These are phyloP conservation scores for Tetranychus truncatus DNA, from an alignment of 2,888 invertebrate species.

Conservation along the genomic window DNA sequence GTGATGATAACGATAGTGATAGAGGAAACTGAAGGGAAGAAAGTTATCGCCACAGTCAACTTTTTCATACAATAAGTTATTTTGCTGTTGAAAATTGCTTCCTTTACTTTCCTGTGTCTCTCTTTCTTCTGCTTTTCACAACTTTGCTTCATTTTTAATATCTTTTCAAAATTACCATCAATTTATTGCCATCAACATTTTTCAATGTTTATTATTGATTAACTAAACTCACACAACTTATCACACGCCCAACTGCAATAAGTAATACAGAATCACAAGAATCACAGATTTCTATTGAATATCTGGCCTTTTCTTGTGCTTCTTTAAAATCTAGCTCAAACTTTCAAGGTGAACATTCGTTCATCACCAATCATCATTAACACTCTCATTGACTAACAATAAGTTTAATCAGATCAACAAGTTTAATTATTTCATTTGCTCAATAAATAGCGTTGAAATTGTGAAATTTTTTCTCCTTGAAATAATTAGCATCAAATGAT, in stretches of 20 bases:
- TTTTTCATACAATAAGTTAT: neutral
- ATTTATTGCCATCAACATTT: neutral
- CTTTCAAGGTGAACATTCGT: too few species aligned
- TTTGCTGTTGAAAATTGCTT: neutral
- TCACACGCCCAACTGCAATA: neutral
- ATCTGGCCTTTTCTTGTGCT: too few species aligned
- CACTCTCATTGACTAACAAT: too few species aligned
- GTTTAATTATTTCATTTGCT: too few species aligned
- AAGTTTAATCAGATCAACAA: too few species aligned
- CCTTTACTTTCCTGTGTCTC: neutral
- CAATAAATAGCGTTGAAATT: too few species aligned
- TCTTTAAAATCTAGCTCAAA: too few species aligned
- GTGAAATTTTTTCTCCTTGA: too few species aligned
- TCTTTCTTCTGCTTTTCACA: neutral
- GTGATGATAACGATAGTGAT: neutral
- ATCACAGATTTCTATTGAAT: too few species aligned
- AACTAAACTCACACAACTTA: neutral
- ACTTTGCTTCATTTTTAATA: neutral
- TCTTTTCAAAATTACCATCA: neutral
- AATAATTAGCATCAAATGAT: too few species aligned
- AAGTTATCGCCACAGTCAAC: neutral
- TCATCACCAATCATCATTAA: too few species aligned
- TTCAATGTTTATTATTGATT: neutral
- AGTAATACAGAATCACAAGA: neutral
- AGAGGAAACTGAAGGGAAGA: neutral